These are phyloP conservation scores for Agonopterix arenella DNA, from an alignment of 2,888 invertebrate genomes.

Conservation along the genomic window DNA sequence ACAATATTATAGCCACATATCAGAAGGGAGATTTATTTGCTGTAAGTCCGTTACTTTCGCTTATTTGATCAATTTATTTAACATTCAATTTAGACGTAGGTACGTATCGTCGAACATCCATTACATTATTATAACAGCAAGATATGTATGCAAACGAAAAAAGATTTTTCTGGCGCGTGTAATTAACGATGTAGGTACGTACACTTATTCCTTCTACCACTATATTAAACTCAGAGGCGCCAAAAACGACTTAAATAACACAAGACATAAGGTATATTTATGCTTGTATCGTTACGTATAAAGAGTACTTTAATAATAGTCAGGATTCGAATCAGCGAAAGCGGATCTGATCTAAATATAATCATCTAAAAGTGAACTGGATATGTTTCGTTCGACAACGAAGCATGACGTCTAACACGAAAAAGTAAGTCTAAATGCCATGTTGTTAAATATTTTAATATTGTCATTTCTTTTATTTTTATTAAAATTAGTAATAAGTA, in stretches of 20 bases:
- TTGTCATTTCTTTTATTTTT: slow-evolving; percentile 61
- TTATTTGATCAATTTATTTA: slow-evolving; percentile 22
- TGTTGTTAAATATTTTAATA: slow-evolving; percentile 70
- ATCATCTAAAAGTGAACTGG: slow-evolving; percentile 41
- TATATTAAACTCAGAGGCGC: too few relatives aligned
- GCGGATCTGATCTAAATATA: slow-evolving; percentile 36
- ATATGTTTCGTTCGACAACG: slow-evolving; percentile 49
- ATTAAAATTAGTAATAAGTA: slow-evolving; percentile 58
- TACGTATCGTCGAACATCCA: too few relatives aligned
- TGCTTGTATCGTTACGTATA: slow-evolving; percentile 4
- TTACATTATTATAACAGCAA: too few relatives aligned
- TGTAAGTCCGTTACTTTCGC: slow-evolving; percentile 20
- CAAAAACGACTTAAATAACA: too few relatives aligned
- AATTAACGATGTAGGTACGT: too few relatives aligned
- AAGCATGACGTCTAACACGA: slow-evolving; percentile 57
- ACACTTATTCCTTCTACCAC: too few relatives aligned
- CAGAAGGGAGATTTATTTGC: slow-evolving; percentile 35
- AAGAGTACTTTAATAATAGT: background rate
- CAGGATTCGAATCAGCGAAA: slow-evolving; percentile 35
- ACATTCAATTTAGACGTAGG: background rate
- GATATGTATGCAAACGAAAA: too few relatives aligned
- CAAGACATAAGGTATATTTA: background rate
- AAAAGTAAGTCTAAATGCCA: slow-evolving; percentile 61
- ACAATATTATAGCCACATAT: slow-evolving; percentile 28
- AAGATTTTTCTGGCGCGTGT: too few relatives aligned